Base-by-base conservation (phyloP, 2,888 invertebrate species). In the Andricus quercusramuli region DNA sequence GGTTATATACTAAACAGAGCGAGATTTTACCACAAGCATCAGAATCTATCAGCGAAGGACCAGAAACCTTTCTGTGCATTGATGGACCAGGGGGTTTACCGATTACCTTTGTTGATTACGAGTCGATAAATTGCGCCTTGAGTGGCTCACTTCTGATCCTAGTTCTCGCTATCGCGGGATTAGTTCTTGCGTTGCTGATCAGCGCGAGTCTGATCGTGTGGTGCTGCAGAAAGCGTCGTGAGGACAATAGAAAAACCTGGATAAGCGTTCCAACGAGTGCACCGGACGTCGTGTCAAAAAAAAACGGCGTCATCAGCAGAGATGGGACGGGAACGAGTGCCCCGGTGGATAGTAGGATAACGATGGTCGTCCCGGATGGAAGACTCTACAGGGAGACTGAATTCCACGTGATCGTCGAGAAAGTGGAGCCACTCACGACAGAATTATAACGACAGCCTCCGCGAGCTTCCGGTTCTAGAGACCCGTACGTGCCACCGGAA, bases 371-470 rank as follows among this genome's bases (percentile, higher is more conserved):
- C 89, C 97, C 97, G 0, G 97, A 97, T 87, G 96, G 96, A 1
- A 95, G 96, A 89, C 96, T 97, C 22, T 97, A 97, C 90, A 94
- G 96, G 89, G 97, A 97, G 93, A 97, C 97, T 15, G 97, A 97
- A 93, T 95, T 97, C 88, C 96, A 97, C 92, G 96, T 97, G 89
- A 96, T 97, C 90, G 96, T 97, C 85, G 97, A 97, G 94, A 95
- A 96, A 92, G 96, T 97, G 67, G 96, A 97, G 93, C 95, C 97
- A 74, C 93, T 97, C 81, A 96, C 96, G 85, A 97, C 97, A 86
- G 96, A 97, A 93, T 95, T 97, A 92, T 96, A 93, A 93, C 94
- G 88, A 90, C 90, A 90, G 82, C 83, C 87, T 79, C 81, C 89
- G 81, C 89, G 76, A 85, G 88, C 83, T 86, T 84, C 85, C 84